These are phyloP conservation scores for Drosophila setosimentum DNA, from an alignment of 2,888 invertebrate species.

Conservation along the genomic window DNA sequence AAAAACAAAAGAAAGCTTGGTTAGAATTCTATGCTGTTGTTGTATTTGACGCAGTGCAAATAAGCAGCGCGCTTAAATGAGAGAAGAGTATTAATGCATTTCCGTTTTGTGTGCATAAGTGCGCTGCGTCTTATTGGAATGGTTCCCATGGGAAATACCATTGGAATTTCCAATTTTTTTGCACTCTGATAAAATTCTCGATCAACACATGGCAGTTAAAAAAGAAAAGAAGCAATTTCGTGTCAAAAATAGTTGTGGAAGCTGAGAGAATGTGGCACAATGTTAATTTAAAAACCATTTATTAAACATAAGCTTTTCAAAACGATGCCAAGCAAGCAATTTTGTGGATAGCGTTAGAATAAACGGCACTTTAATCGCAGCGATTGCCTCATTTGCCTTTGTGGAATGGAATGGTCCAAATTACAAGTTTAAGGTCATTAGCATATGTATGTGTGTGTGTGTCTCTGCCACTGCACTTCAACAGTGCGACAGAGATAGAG, in stretches of 20 bases:
- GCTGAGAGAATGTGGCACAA: constrained; percentile 45
- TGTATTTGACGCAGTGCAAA: not conserved
- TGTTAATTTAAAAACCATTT: constrained; percentile 46
- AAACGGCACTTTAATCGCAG: constrained; percentile 67
- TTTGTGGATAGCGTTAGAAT: constrained; percentile 58
- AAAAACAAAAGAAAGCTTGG: not conserved
- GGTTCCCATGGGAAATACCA: not conserved
- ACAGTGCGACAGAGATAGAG: constrained; percentile 1
- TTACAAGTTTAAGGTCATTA: constrained; percentile 58
- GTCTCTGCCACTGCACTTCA: constrained; percentile 29
- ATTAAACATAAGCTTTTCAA: constrained; percentile 7
- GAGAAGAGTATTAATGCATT: not conserved
- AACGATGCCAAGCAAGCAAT: constrained; percentile 44
- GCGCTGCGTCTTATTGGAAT: not conserved
- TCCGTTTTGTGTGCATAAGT: not conserved
- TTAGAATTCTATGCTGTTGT: not conserved
- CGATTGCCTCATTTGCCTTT: constrained; percentile 49
- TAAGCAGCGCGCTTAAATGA: too few relatives aligned
- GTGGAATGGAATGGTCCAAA: constrained; percentile 48
- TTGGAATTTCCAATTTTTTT: not conserved
- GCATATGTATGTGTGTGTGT: constrained; percentile 29
- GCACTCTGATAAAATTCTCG: not conserved
- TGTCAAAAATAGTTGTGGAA: constrained; percentile 6
- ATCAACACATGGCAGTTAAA: not conserved
- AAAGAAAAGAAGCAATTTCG: constrained; percentile 7